These are phyloP conservation scores for Leuciscus waleckii DNA, from an alignment of 2,797 vertebrate genomes.

Conservation along the genomic window DNA sequence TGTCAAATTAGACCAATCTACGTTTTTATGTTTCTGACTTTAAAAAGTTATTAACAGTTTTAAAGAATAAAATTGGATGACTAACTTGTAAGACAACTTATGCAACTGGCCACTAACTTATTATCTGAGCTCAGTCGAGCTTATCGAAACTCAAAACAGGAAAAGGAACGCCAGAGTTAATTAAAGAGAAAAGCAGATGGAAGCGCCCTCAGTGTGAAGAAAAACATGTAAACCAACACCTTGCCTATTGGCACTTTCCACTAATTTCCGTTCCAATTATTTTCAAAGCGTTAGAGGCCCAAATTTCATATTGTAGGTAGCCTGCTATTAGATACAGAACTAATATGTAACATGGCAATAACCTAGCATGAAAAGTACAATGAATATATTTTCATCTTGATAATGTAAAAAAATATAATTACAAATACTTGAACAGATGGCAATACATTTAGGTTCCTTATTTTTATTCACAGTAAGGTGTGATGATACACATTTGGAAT, in stretches of 20 bases:
- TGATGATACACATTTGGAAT: neutral
- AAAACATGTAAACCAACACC: conserved; percentile 3
- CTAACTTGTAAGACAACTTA: no score
- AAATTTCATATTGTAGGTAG: neutral
- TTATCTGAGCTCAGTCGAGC: neutral
- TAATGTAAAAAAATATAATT: neutral
- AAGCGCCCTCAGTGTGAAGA: neutral
- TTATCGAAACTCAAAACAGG: conserved; percentile 9
- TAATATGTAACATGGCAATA: neutral
- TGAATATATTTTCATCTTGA: neutral
- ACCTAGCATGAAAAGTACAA: neutral
- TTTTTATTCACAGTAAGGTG: neutral
- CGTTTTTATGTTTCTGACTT: no score
- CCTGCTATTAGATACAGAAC: no score
- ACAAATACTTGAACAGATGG: neutral
- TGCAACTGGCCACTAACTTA: neutral
- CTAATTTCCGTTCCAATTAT: neutral
- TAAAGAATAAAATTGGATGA: no score
- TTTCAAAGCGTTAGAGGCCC: neutral
- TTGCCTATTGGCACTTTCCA: neutral
- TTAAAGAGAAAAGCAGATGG: conserved; percentile 20
- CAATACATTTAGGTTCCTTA: neutral
- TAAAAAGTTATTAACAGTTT: no score
- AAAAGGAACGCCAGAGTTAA: neutral
- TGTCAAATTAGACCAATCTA: no score